Base-by-base conservation (phyloP, 2,888 invertebrate genomes). In the Aporophyla nigra region DNA sequence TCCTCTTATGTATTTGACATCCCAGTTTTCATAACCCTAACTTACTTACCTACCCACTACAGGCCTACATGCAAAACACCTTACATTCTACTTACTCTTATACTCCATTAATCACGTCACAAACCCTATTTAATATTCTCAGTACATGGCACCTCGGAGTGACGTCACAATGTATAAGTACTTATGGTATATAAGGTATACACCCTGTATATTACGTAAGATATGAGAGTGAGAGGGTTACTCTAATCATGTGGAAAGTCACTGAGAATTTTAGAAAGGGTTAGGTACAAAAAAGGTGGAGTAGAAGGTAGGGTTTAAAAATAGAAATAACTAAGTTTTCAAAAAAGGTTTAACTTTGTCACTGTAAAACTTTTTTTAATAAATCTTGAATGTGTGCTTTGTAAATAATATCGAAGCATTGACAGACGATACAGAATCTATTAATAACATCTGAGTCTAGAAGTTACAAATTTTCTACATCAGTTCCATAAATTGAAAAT, bases 111-210 rank as follows among this genome's bases (percentile, higher is more conserved):
- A 85, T 85, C 84, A 86, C 71, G 63, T 67, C 84, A 43, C 63
- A 63, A 27, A 73, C 78, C 69, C 74, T 74, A 82, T 84, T 85
- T 86, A 86, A 86, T 86, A 86, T 86, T 86, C 84, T 51, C 58
- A 49, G 76, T 70, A 82, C 69, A 76, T 66, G 69, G 82, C 61
- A 27, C 73, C 63, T 24, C 76, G 75, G 58, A 65, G 67, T 76
- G 70, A 71, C 83, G 66, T 82, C 67, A 71, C 46, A 62, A 51
- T 24, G 53, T 79, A 65, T 75, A 59, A 76, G 76, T 65, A 65
- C 46, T 21, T 59, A 59, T 40, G 24, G 49, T 59, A 68, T 46
- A 49, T 51, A 69, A 33, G 33, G 59, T 58, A 66, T 46, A 62
- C 10, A 56, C n/a, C 43, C 67, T 46, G 69, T 82, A 49, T 68